These are phyloP conservation scores for Notechis scutatus DNA, from an alignment of 2,113 vertebrate species.

Conservation along the genomic window DNA sequence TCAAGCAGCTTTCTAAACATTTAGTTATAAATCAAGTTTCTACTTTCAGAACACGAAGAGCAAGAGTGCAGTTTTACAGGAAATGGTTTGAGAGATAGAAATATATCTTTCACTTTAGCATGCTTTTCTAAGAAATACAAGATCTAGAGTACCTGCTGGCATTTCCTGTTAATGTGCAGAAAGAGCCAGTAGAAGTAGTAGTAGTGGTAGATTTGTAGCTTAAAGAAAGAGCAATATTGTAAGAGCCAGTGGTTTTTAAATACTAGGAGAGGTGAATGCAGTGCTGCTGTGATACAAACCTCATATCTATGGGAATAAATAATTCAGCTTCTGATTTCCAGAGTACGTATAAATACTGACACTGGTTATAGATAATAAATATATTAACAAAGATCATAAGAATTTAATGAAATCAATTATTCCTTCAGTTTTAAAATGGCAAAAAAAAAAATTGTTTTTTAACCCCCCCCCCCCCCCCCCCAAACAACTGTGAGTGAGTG, in stretches of 20 bases:
- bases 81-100: neutral
- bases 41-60: neutral
- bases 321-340: neutral
- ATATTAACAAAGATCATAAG: neutral
- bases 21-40: neutral
- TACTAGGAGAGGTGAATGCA: neutral
- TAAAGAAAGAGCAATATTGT: neutral
- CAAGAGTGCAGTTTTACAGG: neutral
- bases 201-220: neutral
- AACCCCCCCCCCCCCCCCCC: neutral
- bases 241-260: neutral
- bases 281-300: neutral
- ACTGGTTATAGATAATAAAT: neutral
- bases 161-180: neutral
- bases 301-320: neutral
- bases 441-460: neutral
- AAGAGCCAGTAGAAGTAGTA: neutral
- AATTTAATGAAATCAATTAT: neutral
- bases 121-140: neutral
- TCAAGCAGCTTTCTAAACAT: neutral
- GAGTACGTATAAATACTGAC: neutral
- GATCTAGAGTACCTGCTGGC: neutral
- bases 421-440: neutral
- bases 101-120: neutral
- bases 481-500: neutral